Conservation (phyloP, 2,888 invertebrate species). For the Entomobrya proxima region DNA sequence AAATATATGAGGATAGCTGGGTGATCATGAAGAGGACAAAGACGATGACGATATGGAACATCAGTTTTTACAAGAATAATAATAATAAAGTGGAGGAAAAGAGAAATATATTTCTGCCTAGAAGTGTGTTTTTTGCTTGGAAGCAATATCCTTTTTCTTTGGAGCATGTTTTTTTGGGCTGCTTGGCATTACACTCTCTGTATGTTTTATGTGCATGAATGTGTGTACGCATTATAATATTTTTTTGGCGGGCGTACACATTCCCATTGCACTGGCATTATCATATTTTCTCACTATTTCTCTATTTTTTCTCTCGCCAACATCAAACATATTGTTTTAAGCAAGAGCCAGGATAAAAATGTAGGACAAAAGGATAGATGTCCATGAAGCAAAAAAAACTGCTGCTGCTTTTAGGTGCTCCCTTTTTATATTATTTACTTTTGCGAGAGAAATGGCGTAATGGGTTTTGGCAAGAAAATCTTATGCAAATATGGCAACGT, state of each 20-base stretch:
- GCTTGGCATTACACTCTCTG: too few relatives aligned
- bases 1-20: background rate
- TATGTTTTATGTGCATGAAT: too few relatives aligned
- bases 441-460: too few relatives aligned
- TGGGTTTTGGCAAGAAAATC: too few relatives aligned
- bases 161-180: too few relatives aligned
- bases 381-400: background rate
- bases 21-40: background rate
- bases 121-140: too few relatives aligned
- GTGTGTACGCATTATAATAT: too few relatives aligned
- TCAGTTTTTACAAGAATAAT: conserved; percentile 26
- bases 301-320: too few relatives aligned
- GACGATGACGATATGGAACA: conserved; percentile 22
- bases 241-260: too few relatives aligned
- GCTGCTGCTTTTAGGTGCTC: background rate
- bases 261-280: background rate
- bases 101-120: background rate
- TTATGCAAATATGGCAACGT: too few relatives aligned
- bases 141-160: too few relatives aligned
- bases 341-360: background rate
- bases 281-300: background rate
- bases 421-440: too few relatives aligned
- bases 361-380: background rate
- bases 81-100: background rate
- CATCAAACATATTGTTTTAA: background rate